These are phyloP conservation scores for Catalaphyllia jardinei DNA, from an alignment of 64 coral and sea anemone genomes.

Conservation along the genomic window DNA sequence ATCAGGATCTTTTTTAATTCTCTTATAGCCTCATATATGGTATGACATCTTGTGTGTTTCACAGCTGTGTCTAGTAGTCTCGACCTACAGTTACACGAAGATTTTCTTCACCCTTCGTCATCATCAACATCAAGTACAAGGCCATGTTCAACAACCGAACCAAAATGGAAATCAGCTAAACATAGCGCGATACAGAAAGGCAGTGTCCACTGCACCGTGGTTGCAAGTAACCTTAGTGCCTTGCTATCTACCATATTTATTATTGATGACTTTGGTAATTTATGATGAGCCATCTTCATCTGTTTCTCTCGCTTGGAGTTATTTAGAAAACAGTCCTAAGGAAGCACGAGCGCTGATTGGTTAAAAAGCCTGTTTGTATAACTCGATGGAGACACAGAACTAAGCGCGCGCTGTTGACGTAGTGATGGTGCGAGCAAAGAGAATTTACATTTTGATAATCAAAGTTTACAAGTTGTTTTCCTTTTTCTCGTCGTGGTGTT, in stretches of 20 bases:
- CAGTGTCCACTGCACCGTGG: background rate
- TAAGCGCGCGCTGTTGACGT: too few species aligned
- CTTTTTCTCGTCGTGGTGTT: too few species aligned
- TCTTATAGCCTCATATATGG: background rate
- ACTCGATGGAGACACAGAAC: too few species aligned
- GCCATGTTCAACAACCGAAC: background rate
- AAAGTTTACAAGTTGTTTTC: too few species aligned
- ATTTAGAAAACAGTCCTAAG: too few species aligned
- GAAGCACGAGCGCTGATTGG: too few species aligned
- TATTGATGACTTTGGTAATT: background rate
- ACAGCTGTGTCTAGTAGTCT: background rate
- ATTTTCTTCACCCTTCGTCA: background rate
- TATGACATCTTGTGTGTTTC: background rate
- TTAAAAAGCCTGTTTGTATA: too few species aligned
- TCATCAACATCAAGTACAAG: background rate
- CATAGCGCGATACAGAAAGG: background rate
- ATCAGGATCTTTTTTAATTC: background rate
- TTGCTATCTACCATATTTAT: background rate
- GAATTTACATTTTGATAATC: too few species aligned
- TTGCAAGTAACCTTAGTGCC: background rate
- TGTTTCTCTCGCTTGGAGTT: background rate
- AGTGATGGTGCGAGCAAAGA: too few species aligned
- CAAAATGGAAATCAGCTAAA: background rate
- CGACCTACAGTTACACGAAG: background rate
- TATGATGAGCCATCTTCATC: background rate